Evolutionary conservation across 2,888 invertebrate genomes (phyloP).

Genomic region (Hoplodrina ambigua): DNA sequence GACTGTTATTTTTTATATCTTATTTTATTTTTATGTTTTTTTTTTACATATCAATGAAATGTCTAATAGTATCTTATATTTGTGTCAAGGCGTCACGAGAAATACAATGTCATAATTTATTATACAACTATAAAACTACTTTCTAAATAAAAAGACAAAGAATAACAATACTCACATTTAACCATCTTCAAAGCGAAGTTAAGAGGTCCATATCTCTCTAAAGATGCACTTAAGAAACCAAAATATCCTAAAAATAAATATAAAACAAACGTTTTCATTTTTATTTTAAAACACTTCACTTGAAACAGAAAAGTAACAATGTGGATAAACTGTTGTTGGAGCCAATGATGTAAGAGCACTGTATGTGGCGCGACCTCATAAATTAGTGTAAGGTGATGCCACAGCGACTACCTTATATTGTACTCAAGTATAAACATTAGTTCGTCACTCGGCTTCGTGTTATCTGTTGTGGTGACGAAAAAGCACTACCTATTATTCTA

Average conservation of each 20-base stretch:
- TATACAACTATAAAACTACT: not conserved
- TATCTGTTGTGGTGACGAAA: conserved; percentile 22
- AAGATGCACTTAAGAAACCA: conserved; percentile 64
- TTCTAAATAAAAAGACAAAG: conserved; percentile 27
- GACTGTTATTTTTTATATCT: too few species aligned
- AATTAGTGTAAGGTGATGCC: not conserved
- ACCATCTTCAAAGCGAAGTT: conserved; percentile 77
- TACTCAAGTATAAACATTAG: not conserved
- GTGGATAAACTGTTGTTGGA: not conserved
- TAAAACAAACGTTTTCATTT: conserved; percentile 27
- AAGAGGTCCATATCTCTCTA: conserved; percentile 84
- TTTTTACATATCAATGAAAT: not conserved
- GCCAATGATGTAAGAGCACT: conserved; percentile 7
- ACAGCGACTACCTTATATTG: conserved; percentile 5
- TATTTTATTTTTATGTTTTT: too few species aligned
- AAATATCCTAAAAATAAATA: conserved; percentile 36
- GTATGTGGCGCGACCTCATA: conserved; percentile 16
- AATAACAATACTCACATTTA: conserved; percentile 78
- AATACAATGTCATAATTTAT: too few species aligned
- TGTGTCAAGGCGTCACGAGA: not conserved
- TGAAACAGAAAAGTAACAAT: not conserved
- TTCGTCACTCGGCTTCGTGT: conserved; percentile 18
- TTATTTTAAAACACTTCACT: conserved; percentile 19
- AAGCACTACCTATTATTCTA: conserved; percentile 13
- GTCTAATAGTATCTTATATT: too few species aligned